Percentiles rank a stretch among this genome's conserved stretches.
Evolutionary conservation across 1,140 invertebrate genomes (phyloP).

Genomic region (Cyphomyrmex costatus): DNA sequence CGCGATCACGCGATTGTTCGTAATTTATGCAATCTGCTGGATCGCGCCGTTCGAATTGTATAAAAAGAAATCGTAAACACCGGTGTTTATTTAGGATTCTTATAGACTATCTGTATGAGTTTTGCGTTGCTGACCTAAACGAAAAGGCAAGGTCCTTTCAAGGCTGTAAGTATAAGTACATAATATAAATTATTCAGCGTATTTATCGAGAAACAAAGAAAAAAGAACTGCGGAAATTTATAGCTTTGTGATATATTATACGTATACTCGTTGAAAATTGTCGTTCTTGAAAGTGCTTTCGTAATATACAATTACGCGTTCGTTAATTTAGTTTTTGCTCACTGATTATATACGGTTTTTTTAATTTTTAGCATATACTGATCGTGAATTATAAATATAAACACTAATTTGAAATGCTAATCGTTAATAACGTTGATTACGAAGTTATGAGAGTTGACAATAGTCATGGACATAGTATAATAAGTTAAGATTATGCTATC

Average conservation of each 20-base stretch:
- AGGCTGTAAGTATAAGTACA: slow-evolving; percentile 40
- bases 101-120: neutral
- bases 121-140: no score
- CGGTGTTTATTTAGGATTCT: neutral
- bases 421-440: neutral
- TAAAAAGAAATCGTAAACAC: neutral
- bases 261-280: neutral
- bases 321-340: neutral
- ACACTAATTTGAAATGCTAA: neutral
- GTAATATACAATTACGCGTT: neutral
- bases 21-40: neutral
- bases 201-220: neutral
- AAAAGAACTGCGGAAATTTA: neutral
- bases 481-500: neutral
- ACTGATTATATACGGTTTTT: neutral
- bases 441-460: neutral
- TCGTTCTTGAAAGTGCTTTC: neutral
- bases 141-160: neutral
- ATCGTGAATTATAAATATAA: neutral
- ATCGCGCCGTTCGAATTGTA: neutral
- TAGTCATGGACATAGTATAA: neutral
- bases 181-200: neutral
- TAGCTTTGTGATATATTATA: neutral
- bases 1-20: neutral
- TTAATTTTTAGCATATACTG: neutral